phyloP scores from a whole-genome alignment of 30 jellyfish, hydroid and myxozoan species.

The Aurelia coerulea region DNA sequence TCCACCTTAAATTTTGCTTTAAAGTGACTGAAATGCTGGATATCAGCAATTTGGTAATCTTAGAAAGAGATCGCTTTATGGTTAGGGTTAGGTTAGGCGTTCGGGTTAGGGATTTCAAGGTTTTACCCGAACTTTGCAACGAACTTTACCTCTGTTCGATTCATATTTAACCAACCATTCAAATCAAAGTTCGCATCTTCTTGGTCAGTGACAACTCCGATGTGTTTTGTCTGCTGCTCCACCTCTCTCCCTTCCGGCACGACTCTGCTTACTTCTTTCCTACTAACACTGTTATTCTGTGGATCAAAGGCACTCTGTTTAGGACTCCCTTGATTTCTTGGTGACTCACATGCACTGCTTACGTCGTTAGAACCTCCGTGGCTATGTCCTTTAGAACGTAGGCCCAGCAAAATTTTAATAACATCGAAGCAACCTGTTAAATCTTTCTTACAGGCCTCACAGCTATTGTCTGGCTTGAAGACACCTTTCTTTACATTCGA shows the following conservation, averaged over 20 bases:
- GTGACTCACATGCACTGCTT: neutral
- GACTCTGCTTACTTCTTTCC: slow-evolving; percentile 8
- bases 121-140: neutral
- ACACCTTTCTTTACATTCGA: slow-evolving; percentile 29
- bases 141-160: slow-evolving; percentile 61
- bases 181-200: slow-evolving; percentile 40
- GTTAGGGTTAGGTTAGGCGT: too few relatives aligned
- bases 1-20: too few relatives aligned
- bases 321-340: neutral
- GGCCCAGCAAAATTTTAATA: slow-evolving; percentile 57
- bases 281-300: neutral
- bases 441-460: slow-evolving; percentile 44
- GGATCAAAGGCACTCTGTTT: neutral
- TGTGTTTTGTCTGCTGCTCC: slow-evolving; percentile 2
- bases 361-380: neutral
- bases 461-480: slow-evolving; percentile 51
- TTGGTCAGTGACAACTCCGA: slow-evolving; percentile 25
- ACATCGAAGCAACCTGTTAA: slow-evolving; percentile 68
- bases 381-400: slow-evolving; percentile 13
- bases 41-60: too few relatives aligned
- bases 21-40: too few relatives aligned
- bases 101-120: too few relatives aligned
- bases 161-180: slow-evolving; percentile 73
- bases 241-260: slow-evolving; percentile 55
- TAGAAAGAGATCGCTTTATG: too few relatives aligned